Base-by-base conservation (phyloP, 2,888 invertebrate genomes). In the Drosophila ustulata region DNA sequence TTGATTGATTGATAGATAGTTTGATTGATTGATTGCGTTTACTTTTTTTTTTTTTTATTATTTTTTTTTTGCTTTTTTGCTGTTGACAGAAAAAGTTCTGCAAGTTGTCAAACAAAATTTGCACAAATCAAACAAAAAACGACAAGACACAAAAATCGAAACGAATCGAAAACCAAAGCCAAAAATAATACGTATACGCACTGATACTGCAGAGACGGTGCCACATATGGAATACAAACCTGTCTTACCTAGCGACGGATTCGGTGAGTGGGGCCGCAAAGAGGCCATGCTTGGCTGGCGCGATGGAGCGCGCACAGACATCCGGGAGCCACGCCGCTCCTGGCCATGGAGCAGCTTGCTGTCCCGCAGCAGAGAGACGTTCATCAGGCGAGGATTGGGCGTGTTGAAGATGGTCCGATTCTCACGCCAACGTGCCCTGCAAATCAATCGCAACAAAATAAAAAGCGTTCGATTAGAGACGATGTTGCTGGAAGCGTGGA, bases 331-430 rank as follows among this genome's bases (percentile, higher is more conserved):
- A 7, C 96, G 95, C 53, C 97, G 94, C 88, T 97, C 97, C 93
- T 93, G 93, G 49, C 95, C 94, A 90, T 96, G 96, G 75, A 96
- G 93, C 58, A 96, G 93, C 90, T 97, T 97, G 83, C 96, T 96
- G 88, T 97, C 97, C 88, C 96, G 94, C 87, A 97, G 93, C 81
- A 97, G 92, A 3, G 97, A 97, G 26, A 96, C 97, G 92, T 98
- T 98, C 97, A 98, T 98, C 93, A 98, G 93, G 67, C 98, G 95
- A 67, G 98, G 97, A 92, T 98, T 98, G 30, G 98, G 97, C 55
- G 98, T 98, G 93, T 98, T 98, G 94, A 98, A 98, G 89, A 98
- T 98, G 37, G 97, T 97, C 28, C 98, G 95, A 92, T 97, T 97
- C 89, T 98, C 98, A 83, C 96, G 95, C 96, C 97, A 98, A 90